Evolutionary conservation across 1,140 invertebrate genomes (phyloP), one percentile per base, ranked within the genome.

Genomic region (Nasonia giraulti): DNA sequence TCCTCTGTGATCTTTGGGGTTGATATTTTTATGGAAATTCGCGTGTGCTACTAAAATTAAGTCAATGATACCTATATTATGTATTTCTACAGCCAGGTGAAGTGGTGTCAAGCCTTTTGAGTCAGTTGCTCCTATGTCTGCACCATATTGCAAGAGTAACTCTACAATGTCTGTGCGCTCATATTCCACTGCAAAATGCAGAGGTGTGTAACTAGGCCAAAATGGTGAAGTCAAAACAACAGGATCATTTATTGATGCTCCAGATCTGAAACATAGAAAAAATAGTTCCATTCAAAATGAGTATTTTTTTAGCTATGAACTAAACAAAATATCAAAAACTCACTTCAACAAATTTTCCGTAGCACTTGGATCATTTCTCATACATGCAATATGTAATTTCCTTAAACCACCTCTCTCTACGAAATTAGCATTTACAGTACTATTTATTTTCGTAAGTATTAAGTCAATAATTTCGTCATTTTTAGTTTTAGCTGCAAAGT

Each of bases 401-500:
- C 55, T 20, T 62, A 79, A 37, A 40, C 55, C 77, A 12, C 12
- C 5, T 37, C 33, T 37, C 31, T 62, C 14, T 14, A 66, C 33
- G 37, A 79, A 37, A 66, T 79, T 55, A 66, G 12, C 5, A 66
- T 17, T n/a, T 8, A 66, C n/a, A 31, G 27, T 37, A 37, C 33
- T 37, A 37, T 37, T 68, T 62, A 79, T 37, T 66, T 62, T 17
- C 2, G 50, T 37, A 10, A 79, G 17, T 20, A 79, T 62, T 11
- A 79, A 20, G 20, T 79, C 33, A 66, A 79, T 62, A 20, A 79
- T 79, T 20, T 33, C 27, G 14, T 62, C 50, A 68, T 79, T 79
- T 33, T 40, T 79, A 33, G 50, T 33, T 79, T 68, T 79, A 50
- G 73, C 74, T 44, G 81, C 73, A 68, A 83, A 83, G 23, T 83